phyloP scores from a whole-genome alignment of 2,113 vertebrate species.

The Trochalopteron elliotii region DNA sequence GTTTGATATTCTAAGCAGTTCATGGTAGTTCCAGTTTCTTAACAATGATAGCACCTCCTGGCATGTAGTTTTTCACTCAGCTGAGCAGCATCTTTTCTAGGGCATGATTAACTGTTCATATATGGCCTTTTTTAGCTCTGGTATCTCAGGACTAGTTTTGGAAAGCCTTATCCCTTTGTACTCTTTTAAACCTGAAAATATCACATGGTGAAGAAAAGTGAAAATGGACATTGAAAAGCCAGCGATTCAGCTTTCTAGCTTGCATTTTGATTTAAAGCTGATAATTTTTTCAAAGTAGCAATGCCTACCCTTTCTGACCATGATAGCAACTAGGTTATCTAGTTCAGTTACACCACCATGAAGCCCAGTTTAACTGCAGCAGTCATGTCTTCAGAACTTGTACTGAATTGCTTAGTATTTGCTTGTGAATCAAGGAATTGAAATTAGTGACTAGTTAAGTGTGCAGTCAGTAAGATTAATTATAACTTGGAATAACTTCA shows the following conservation, averaged over 20 bases:
- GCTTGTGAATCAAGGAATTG: background rate
- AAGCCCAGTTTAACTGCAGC: background rate
- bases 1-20: background rate
- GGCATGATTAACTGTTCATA: background rate
- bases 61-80: background rate
- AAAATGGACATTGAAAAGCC: background rate
- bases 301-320: background rate
- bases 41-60: background rate
- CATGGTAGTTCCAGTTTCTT: background rate
- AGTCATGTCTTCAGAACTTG: background rate
- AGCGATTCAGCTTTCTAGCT: background rate
- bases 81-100: background rate
- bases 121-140: background rate
- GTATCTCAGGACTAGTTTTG: background rate
- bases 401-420: background rate
- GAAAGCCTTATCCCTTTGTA: background rate
- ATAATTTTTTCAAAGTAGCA: background rate
- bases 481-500: background rate
- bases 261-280: background rate
- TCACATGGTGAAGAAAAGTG: background rate
- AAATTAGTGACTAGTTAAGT: background rate
- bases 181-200: background rate
- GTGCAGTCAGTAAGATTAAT: background rate
- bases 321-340: background rate
- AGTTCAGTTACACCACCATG: background rate